Percentiles rank a stretch among this genome's conserved stretches.
Conservation (phyloP, 2,888 invertebrate genomes). For the Meteorus colon region DNA sequence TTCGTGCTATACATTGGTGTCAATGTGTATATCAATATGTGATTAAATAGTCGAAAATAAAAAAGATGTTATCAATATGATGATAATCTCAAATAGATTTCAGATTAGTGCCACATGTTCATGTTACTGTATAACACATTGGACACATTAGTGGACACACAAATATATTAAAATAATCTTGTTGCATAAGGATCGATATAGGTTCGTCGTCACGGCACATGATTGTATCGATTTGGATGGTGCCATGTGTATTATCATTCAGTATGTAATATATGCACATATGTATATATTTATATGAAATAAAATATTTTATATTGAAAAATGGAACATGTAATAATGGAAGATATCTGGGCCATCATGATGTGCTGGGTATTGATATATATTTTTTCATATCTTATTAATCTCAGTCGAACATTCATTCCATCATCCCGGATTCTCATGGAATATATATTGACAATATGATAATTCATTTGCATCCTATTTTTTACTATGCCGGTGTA, state of each 20-base stretch:
- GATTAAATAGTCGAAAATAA: conserved; percentile 22
- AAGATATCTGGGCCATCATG: no score
- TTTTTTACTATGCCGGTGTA: not conserved
- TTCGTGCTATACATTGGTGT: not conserved
- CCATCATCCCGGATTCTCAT: no score
- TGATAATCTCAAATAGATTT: conserved; percentile 37
- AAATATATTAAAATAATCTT: conserved; percentile 4
- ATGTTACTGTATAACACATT: conserved; percentile 19
- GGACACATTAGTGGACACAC: conserved; percentile 8
- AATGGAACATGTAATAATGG: no score
- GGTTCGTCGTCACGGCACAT: conserved; percentile 18
- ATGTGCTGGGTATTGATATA: not conserved
- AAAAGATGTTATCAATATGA: conserved; percentile 24
- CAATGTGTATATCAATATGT: conserved; percentile 30
- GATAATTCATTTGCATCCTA: not conserved
- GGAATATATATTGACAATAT: no score
- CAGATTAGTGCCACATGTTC: conserved; percentile 42
- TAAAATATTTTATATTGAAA: no score
- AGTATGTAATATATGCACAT: not conserved
- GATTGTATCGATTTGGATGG: conserved; percentile 26
- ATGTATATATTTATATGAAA: no score
- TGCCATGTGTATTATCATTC: conserved; percentile 6
- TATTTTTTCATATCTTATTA: no score
- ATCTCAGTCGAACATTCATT: no score
- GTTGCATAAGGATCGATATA: conserved; percentile 19